Evolutionary conservation across 2,888 invertebrate genomes (phyloP), one percentile per base, ranked within the genome.

Genomic region (Spatulosminthurus flaviceps): DNA sequence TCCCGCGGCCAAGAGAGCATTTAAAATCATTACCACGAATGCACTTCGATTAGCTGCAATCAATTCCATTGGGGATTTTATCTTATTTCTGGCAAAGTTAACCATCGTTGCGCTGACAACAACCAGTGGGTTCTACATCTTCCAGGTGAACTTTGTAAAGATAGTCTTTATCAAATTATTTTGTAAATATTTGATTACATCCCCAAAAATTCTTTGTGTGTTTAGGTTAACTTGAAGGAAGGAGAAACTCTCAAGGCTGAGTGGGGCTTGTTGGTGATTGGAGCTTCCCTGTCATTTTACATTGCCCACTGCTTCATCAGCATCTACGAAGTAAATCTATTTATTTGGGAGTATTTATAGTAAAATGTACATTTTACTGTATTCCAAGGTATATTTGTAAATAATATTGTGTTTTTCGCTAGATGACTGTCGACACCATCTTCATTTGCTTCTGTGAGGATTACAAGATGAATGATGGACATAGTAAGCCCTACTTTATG

Each of bases 11-110:
- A 88, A 88, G 85, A 89, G 90, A 86, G 92, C 92, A 0, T 92
- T 92, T 85, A 88, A 88, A 81, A 88, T 91, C 21, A 86, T 93
- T 19, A 88, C 90, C 0, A 89, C 88, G 67, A 93, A 93, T 87
- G 90, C 91, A 51, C 87, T 93, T 61, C 88, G 92, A 80, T 91
- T 93, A 19, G 89, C 91, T 16, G 92, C 92, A 1, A 92, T 93
- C 72, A 93, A 93, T 88, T 92, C 92, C 28, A 91, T 93, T n/a
- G 93, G 93, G 19, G 92, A 92, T 87, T 93, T 93, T 86, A 91
- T 93, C 0, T 87, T 93, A 41, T 91, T 92, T 84, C 87, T 93
- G 69, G 91, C 91, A 29, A 93, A 93, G 89, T 89, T 92, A 4
- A 87, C 91, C 26, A 91, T 93, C 1, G 91, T 92, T 60, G 89